Percentiles rank a stretch among this genome's conserved stretches.
phyloP scores from a whole-genome alignment of 2,113 vertebrate species.

The Picathartes gymnocephalus region DNA sequence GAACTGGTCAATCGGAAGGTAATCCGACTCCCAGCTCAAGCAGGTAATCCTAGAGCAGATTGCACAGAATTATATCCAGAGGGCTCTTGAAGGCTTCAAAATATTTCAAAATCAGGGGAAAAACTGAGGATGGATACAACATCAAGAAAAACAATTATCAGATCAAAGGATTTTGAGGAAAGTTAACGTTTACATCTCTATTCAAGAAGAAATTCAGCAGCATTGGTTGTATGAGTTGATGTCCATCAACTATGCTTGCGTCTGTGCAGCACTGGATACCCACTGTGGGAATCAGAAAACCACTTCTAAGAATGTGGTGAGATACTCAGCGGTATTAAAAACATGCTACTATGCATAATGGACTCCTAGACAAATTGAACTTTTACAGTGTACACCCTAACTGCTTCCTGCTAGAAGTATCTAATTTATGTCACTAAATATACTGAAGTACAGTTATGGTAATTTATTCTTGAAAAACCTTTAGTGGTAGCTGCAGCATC shows the following conservation, averaged over 20 bases:
- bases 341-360: not conserved
- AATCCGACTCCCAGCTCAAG: no score
- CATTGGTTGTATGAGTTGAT: not conserved
- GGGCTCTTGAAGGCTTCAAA: rapidly evolving
- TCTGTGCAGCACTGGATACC: not conserved
- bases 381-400: not conserved
- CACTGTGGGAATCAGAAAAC: not conserved
- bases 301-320: not conserved
- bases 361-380: not conserved
- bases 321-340: not conserved
- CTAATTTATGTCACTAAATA: not conserved
- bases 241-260: not conserved
- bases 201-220: not conserved
- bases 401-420: not conserved
- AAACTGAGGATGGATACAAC: not conserved
- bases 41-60: no score
- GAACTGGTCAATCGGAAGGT: not conserved
- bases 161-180: not conserved
- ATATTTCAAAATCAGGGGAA: not conserved
- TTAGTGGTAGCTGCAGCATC: not conserved
- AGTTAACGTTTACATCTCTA: not conserved
- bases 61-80: not conserved
- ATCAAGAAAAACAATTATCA: not conserved
- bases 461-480: not conserved
- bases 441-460: not conserved